Evolutionary conservation across 2,797 vertebrate genomes (phyloP), one percentile per base, ranked within the genome.

Genomic region (Cyprinodon diabolis): DNA sequence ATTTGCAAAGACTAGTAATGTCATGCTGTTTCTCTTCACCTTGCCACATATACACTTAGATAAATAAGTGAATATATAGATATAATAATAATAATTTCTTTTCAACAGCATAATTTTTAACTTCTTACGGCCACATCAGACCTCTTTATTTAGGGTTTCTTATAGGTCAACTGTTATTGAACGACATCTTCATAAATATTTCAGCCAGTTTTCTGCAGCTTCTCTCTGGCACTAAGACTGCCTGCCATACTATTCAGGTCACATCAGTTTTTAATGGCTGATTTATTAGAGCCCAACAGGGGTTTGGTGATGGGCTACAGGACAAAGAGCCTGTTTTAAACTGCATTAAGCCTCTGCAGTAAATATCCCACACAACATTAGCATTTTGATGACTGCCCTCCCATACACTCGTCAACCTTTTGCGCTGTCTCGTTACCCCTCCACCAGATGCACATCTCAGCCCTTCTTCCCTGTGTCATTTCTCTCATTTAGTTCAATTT

Each of bases 261-360:
- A 93, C 93, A 93, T 93, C 91, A 91, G 91, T 90, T 90, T 91
- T 93, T 93, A 94, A 93, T 93, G 93, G 87, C 87, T 92, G 93
- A 94, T 95, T 94, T 94, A 93, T 91, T 86, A 86, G 74, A 62
- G 78, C 80, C 89, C 87, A 87, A 91, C 90, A 81, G 86, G 86
- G 84, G 88, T 89, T 86, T 56, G 76, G 80, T 83, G 92, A 92
- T 88, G 90, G 89, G 87, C 84, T 72, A 80, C 87, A 71, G 87
- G 88, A 93, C 93, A 92, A 92, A 93, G 88, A 91, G 89, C 83
- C 91, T 90, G 93, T 91, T 94, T 94, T 93, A 94, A 94, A 94
- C 89, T 83, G 85, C 91, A 94, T 94, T 93, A 94, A 91, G 91
- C 90, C 91, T 82, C 84, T 15, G 89, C 86, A 88, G 92, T 94